Percentiles rank a stretch among this genome's conserved stretches.
Evolutionary conservation across 2,888 invertebrate species (phyloP).

Genomic region (Cantharis rustica): DNA sequence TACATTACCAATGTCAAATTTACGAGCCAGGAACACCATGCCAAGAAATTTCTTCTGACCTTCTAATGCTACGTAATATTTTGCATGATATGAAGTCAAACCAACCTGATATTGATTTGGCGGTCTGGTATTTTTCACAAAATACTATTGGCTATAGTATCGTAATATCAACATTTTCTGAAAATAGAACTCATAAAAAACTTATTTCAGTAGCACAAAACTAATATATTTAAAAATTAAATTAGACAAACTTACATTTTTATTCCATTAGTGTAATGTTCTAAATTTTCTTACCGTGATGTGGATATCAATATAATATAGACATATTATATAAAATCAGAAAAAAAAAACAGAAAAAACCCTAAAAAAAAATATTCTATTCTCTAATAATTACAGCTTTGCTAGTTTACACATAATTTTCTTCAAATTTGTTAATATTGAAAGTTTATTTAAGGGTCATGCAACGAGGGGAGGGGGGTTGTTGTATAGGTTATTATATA

Average conservation of each 20-base stretch:
- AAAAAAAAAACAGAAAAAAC: too few relatives aligned
- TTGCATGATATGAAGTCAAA: neutral
- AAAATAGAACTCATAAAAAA: neutral
- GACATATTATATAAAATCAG: too few relatives aligned
- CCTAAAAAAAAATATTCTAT: too few relatives aligned
- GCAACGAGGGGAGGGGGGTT: too few relatives aligned
- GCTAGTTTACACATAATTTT: too few relatives aligned
- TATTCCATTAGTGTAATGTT: neutral
- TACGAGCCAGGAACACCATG: neutral
- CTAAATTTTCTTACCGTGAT: too few relatives aligned
- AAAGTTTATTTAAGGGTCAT: too few relatives aligned
- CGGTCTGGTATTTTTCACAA: neutral
- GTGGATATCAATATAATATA: too few relatives aligned
- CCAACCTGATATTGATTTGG: neutral
- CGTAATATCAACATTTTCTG: neutral
- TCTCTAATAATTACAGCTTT: too few relatives aligned
- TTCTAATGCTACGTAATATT: neutral
- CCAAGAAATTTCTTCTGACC: neutral
- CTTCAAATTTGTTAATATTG: too few relatives aligned
- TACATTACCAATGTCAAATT: neutral
- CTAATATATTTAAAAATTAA: neutral
- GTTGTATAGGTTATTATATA: too few relatives aligned
- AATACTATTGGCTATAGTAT: neutral
- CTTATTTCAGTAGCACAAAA: neutral
- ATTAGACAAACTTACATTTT: neutral